A percentile compares a stretch with the other conserved stretches of the same genome.
Evolutionary conservation across 2,888 invertebrate species (phyloP).

Genomic region (Rhorus exstirpatorius): DNA sequence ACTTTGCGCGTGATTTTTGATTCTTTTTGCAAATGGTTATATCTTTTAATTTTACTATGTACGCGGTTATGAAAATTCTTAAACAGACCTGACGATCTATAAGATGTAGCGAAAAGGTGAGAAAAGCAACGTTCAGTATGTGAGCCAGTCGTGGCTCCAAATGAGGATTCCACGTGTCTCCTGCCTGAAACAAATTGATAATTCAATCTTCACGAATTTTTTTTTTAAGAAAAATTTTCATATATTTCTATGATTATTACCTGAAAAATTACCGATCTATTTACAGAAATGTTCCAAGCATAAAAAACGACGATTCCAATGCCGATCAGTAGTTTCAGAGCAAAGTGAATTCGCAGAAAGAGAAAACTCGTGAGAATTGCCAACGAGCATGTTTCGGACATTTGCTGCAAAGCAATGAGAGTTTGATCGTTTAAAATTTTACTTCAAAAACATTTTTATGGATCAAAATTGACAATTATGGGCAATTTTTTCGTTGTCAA

Average conservation of each 20-base stretch:
- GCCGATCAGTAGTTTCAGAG: slow-evolving; percentile 92
- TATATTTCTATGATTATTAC: slow-evolving; percentile 80
- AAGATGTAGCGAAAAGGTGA: slow-evolving; percentile 92
- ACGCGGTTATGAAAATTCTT: no score
- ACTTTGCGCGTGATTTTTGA: no score
- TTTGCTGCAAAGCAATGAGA: slow-evolving; percentile 89
- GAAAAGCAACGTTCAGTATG: slow-evolving; percentile 90
- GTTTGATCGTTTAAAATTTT: slow-evolving; percentile 19
- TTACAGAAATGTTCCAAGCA: slow-evolving; percentile 90
- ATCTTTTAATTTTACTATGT: no score
- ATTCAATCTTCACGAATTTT: no score
- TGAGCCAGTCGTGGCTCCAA: slow-evolving; percentile 91
- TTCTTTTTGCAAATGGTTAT: no score
- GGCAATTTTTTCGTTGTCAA: no score
- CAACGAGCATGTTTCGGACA: slow-evolving; percentile 90
- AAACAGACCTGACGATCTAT: slow-evolving; percentile 92
- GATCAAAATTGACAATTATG: slow-evolving; percentile 4
- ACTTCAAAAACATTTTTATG: slow-evolving; percentile 1
- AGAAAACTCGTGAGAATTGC: slow-evolving; percentile 91
- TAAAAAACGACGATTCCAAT: slow-evolving; percentile 89
- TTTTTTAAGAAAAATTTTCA: slow-evolving; percentile 3
- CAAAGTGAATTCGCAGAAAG: slow-evolving; percentile 94
- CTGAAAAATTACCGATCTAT: slow-evolving; percentile 87
- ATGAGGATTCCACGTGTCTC: slow-evolving; percentile 90
- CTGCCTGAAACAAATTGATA: slow-evolving; percentile 86